Conservation (phyloP, 2,113 vertebrate species). For the Cacatua alba region DNA sequence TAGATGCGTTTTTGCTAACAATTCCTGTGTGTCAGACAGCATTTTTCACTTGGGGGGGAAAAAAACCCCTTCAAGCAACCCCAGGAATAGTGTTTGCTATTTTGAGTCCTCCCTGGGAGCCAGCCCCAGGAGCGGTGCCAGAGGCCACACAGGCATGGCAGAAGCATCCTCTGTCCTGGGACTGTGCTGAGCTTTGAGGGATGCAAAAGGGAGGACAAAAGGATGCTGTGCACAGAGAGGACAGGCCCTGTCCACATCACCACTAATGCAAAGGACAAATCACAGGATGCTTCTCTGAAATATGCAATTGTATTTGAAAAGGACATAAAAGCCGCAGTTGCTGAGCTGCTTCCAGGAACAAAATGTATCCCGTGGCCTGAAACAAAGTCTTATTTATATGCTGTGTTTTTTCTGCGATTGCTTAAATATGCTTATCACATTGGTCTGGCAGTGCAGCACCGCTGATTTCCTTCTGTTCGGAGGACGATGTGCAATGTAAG, state of each 20-base stretch:
- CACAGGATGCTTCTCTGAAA: background rate
- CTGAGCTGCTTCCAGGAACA: conserved; percentile 29
- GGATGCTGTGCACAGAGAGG: background rate
- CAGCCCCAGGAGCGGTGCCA: background rate
- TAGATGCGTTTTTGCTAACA: background rate
- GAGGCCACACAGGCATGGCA: background rate
- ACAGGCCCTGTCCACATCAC: background rate
- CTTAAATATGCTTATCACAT: background rate
- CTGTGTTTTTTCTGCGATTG: background rate
- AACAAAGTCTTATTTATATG: background rate
- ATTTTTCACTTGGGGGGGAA: background rate
- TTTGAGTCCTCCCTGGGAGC: background rate
- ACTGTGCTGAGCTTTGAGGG: rapidly evolving
- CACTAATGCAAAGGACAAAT: background rate
- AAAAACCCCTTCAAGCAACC: background rate
- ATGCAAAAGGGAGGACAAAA: background rate
- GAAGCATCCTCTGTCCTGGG: background rate
- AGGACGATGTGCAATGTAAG: background rate
- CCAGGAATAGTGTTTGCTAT: background rate
- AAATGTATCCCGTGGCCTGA: background rate
- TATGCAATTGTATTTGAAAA: background rate
- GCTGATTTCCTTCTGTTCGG: background rate
- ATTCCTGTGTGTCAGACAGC: background rate
- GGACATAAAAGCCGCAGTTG: background rate
- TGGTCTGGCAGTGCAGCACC: background rate